Conservation (phyloP, 2,888 invertebrate genomes). For the Scaptomyza cyrtandrae region DNA sequence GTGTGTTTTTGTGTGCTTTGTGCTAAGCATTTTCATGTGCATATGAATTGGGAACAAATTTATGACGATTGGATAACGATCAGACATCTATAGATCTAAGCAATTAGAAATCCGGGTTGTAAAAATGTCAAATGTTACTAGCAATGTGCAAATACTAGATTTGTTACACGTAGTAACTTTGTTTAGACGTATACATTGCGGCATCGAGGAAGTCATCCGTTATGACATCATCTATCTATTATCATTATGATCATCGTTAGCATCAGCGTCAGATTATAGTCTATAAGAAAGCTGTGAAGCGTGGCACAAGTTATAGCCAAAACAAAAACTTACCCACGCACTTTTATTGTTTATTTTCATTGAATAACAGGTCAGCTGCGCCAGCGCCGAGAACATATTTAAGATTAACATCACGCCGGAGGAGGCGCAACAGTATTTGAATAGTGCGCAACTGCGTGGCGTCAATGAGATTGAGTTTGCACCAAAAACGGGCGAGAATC, state of each 20-base stretch:
- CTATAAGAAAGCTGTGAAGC: constrained; percentile 30
- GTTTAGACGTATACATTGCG: background rate
- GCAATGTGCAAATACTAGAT: constrained; percentile 54
- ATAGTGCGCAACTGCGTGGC: constrained; percentile 83
- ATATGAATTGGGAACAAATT: constrained; percentile 36
- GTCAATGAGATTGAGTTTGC: constrained; percentile 85
- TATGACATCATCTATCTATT: constrained; percentile 65
- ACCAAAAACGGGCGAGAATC: constrained; percentile 86
- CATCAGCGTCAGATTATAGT: constrained; percentile 19
- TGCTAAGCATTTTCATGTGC: constrained; percentile 23
- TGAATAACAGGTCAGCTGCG: constrained; percentile 55
- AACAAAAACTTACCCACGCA: constrained; percentile 23
- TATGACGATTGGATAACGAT: constrained; percentile 40
- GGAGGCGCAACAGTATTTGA: constrained; percentile 85
- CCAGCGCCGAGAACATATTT: constrained; percentile 85
- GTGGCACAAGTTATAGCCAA: constrained; percentile 26
- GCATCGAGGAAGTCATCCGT: constrained; percentile 13
- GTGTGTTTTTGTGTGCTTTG: constrained; percentile 4
- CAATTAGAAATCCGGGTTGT: constrained; percentile 69
- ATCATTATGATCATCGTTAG: constrained; percentile 41
- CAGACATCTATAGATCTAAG: constrained; percentile 27
- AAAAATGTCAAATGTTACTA: constrained; percentile 71
- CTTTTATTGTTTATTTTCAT: background rate
- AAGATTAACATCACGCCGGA: constrained; percentile 86
- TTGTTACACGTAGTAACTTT: constrained; percentile 24